Base-by-base conservation (phyloP, 2,797 vertebrate genomes). In the Micropoecilia bifurca region DNA sequence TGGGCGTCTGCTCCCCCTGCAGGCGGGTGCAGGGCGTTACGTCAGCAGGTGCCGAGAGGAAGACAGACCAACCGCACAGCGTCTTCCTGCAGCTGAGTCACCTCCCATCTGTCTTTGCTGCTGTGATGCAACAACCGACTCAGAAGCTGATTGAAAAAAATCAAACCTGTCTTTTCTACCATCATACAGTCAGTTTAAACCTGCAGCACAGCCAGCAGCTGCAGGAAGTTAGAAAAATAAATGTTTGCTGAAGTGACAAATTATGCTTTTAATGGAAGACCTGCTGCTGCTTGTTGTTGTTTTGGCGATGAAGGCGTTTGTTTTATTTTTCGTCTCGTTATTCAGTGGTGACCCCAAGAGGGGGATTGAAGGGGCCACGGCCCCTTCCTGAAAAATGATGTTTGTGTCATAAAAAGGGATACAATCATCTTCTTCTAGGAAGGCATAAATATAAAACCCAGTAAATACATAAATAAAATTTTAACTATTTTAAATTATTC, bases 41-140 rank as follows among this genome's bases (percentile, higher is more conserved):
- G 18, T 43, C 74, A 74, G 71, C 41, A 73, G 78, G 74, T 75
- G 45, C 66, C 33, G 71, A 78, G 39, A 66, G 50, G n/a, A 76
- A 72, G 53, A 3, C 6, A 18, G 77, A 83, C 10, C 3, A 68
- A 46, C 77, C 50, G 0, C 81, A 71, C 81, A 10, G 73, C 12
- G 30, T 33, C 75, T 83, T 85, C 74, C 75, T 81, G 80, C 74
- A 39, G 47, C 63, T 55, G 82, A 90, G 46, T 84, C 83, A 80
- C 59, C 59, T 33, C n/a, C 82, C 80, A 74, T 81, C 80, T 61
- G 77, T 43, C 71, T 87, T 20, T 76, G 48, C 46, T 41, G 3
- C 71, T 53, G 74, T 73, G 7, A 46, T 59, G 79, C 47, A 75
- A 71, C 59, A 1, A 36, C 77, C 20, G 61, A 47, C 69, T 48